phyloP scores from a whole-genome alignment of 1,140 invertebrate species.

The Olivierus martensii region DNA sequence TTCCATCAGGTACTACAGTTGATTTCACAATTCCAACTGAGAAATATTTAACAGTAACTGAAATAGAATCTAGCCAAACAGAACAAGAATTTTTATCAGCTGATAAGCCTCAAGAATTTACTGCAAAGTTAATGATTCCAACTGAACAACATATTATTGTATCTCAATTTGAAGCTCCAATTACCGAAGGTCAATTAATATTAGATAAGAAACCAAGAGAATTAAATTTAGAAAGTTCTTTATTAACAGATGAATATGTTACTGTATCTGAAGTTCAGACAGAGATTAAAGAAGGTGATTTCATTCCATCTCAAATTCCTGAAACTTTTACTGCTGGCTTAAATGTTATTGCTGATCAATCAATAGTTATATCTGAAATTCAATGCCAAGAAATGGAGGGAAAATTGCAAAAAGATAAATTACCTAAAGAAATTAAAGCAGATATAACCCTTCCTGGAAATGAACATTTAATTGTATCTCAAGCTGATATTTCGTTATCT shows the following conservation, averaged over 20 bases:
- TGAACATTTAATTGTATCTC: slow-evolving; percentile 16
- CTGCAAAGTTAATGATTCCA: slow-evolving; percentile 10
- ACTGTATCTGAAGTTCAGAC: slow-evolving; percentile 20
- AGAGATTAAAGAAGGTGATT: slow-evolving; percentile 15
- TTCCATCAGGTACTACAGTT: slow-evolving; percentile 1
- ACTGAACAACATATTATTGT: slow-evolving; percentile 15
- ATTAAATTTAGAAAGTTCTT: slow-evolving; percentile 1
- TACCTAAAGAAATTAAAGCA: neutral
- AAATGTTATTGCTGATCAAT: neutral
- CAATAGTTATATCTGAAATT: neutral
- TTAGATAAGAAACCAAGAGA: slow-evolving; percentile 6
- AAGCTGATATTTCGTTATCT: slow-evolving; percentile 1
- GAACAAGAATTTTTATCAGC: slow-evolving; percentile 6
- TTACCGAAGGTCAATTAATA: slow-evolving; percentile 3
- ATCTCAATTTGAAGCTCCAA: slow-evolving; percentile 10
- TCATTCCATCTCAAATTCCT: neutral
- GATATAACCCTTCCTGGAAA: slow-evolving; percentile 1
- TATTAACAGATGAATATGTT: slow-evolving; percentile 13
- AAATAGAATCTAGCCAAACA: slow-evolving; percentile 11
- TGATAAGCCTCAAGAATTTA: slow-evolving; percentile 1
- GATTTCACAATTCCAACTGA: slow-evolving; percentile 12
- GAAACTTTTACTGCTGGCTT: neutral
- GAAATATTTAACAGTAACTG: slow-evolving; percentile 15
- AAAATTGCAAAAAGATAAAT: neutral
- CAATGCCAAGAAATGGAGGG: neutral